Evolutionary conservation across 1,140 invertebrate genomes (phyloP).

Genomic region (Diprion similis): DNA sequence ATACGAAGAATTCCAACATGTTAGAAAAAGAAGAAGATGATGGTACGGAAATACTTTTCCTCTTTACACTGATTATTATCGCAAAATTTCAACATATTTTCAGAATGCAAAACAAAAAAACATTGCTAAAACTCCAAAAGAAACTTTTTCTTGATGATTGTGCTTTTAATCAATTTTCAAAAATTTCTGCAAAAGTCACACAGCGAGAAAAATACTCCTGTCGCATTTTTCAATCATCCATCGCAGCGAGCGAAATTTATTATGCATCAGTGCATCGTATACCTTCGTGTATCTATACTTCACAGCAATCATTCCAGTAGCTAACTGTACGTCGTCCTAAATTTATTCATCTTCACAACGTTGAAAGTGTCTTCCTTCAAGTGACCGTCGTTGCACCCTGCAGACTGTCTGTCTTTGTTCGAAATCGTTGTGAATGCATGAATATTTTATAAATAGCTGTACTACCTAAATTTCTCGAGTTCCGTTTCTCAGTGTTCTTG

Average conservation of each 20-base stretch:
- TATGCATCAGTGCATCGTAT: not conserved
- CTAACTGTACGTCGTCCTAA: not conserved
- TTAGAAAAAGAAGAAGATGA: too few relatives aligned
- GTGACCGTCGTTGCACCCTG: not conserved
- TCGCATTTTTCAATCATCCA: too few relatives aligned
- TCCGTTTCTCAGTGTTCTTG: not conserved
- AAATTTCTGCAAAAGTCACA: not conserved
- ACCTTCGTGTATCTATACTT: not conserved
- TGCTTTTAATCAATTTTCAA: too few relatives aligned
- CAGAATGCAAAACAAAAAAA: too few relatives aligned
- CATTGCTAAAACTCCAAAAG: too few relatives aligned
- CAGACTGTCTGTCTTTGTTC: not conserved
- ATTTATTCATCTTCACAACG: not conserved
- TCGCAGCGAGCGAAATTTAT: not conserved
- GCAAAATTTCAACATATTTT: too few relatives aligned
- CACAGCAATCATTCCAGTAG: not conserved
- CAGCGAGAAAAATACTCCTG: not conserved
- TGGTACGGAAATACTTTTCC: too few relatives aligned
- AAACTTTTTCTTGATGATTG: too few relatives aligned
- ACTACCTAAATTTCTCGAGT: too few relatives aligned
- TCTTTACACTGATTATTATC: too few relatives aligned
- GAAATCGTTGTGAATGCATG: not conserved
- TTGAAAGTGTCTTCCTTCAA: not conserved
- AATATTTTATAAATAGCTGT: not conserved
- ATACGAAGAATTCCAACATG: too few relatives aligned